Evolutionary conservation across 2,113 vertebrate species (phyloP).

Genomic region (Herpailurus yagouaroundi): DNA sequence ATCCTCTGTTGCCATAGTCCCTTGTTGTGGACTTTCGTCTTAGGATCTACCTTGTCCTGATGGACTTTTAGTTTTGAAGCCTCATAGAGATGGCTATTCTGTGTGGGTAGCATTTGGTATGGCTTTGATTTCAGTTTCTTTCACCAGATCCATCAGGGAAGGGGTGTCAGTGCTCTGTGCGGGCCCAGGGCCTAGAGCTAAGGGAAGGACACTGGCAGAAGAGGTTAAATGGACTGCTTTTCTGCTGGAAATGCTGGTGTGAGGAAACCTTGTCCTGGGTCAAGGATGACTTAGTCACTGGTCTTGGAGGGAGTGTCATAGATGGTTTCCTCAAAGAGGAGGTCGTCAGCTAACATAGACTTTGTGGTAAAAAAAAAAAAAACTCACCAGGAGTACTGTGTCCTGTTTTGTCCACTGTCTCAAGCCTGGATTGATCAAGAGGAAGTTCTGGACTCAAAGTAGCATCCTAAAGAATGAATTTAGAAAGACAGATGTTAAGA

Average conservation of each 20-base stretch:
- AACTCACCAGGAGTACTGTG: slow-evolving; percentile 42
- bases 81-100: slow-evolving; percentile 1
- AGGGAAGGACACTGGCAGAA: not conserved
- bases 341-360: not conserved
- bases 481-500: slow-evolving; percentile 35
- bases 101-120: not conserved
- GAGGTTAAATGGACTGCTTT: not conserved
- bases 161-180: slow-evolving; percentile 48
- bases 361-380: slow-evolving; percentile 35
- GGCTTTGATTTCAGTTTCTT: slow-evolving; percentile 14
- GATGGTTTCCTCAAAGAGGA: slow-evolving; percentile 52
- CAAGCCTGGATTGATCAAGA: slow-evolving; percentile 74
- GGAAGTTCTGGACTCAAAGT: slow-evolving; percentile 70
- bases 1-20: too few relatives aligned
- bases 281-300: not conserved
- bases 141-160: not conserved
- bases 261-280: not conserved
- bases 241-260: slow-evolving; percentile 52
- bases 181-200: slow-evolving; percentile 60
- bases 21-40: not conserved
- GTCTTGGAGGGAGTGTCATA: slow-evolving; percentile 50
- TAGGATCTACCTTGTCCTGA: slow-evolving; percentile 65
- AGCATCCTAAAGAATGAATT: slow-evolving; percentile 72
- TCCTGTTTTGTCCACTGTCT: slow-evolving; percentile 61
- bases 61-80: not conserved